These are phyloP conservation scores for Benthosema pterotum DNA, from an alignment of 2,797 vertebrate genomes.

Conservation along the genomic window DNA sequence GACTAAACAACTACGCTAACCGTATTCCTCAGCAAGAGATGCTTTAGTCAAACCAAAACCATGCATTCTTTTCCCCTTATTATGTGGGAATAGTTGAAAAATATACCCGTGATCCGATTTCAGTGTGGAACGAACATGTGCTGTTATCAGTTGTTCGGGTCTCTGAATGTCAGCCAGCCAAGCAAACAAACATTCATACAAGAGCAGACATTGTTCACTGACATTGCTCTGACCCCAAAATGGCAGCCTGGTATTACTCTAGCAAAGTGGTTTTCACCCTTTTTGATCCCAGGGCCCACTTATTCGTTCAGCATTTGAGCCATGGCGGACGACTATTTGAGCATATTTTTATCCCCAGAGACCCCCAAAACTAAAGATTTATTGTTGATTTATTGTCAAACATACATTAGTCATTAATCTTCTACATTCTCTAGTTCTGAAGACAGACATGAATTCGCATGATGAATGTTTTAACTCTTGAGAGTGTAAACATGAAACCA, in stretches of 20 bases:
- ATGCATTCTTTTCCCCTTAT: constrained; percentile 27
- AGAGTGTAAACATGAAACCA: too few relatives aligned
- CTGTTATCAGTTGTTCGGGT: constrained; percentile 40
- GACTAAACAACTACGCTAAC: constrained; percentile 31
- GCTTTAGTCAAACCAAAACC: constrained; percentile 15
- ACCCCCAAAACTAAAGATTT: too few relatives aligned
- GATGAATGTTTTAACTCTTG: too few relatives aligned
- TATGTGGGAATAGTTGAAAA: constrained; percentile 42
- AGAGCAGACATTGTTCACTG: constrained; percentile 51
- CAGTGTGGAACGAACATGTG: constrained; percentile 27
- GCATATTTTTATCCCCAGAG: too few relatives aligned
- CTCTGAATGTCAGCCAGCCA: constrained; percentile 40
- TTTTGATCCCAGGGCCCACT: too few relatives aligned
- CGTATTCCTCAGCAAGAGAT: constrained; percentile 14
- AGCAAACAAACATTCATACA: constrained; percentile 42
- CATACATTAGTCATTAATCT: too few relatives aligned
- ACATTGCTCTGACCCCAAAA: constrained; percentile 42
- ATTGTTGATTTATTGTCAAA: too few relatives aligned
- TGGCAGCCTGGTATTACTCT: constrained; percentile 16
- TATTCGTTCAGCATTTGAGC: too few relatives aligned
- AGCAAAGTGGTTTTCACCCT: too few relatives aligned
- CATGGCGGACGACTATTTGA: too few relatives aligned
- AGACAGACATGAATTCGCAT: too few relatives aligned
- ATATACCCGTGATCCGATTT: constrained; percentile 35
- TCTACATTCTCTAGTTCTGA: too few relatives aligned